Percentiles rank a stretch among this genome's conserved stretches.
Conservation (phyloP, 2,797 vertebrate genomes). For the Aphelocoma californica region DNA sequence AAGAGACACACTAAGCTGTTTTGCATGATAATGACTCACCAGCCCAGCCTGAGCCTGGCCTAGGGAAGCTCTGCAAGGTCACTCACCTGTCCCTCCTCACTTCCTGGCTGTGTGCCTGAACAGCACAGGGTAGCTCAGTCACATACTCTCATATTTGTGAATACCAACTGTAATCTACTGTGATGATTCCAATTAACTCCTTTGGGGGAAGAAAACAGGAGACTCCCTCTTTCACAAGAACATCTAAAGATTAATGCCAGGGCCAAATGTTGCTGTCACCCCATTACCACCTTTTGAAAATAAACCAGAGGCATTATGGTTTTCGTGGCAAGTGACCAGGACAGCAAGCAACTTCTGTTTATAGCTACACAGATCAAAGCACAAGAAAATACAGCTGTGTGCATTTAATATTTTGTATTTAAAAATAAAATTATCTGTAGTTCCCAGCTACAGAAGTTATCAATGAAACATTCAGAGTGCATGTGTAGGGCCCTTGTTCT, state of each 20-base stretch:
- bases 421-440: background rate
- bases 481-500: background rate
- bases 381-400: background rate
- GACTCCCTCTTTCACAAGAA: background rate
- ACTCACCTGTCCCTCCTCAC: background rate
- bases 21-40: background rate
- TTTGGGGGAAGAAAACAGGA: background rate
- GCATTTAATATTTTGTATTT: background rate
- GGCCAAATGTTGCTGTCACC: background rate
- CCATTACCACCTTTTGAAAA: background rate
- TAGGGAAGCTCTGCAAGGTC: background rate
- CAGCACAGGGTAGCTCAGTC: background rate
- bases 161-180: background rate
- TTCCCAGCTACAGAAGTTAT: background rate
- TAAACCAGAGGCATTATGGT: background rate
- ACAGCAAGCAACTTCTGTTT: background rate
- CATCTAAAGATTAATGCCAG: background rate
- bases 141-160: background rate
- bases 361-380: background rate
- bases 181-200: background rate
- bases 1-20: background rate
- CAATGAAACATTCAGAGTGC: constrained; percentile 3
- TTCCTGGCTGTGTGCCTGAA: rapidly evolving
- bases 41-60: background rate
- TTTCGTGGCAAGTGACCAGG: background rate